phyloP scores from a whole-genome alignment of 2,888 invertebrate species.

The Danaus chrysippus region DNA sequence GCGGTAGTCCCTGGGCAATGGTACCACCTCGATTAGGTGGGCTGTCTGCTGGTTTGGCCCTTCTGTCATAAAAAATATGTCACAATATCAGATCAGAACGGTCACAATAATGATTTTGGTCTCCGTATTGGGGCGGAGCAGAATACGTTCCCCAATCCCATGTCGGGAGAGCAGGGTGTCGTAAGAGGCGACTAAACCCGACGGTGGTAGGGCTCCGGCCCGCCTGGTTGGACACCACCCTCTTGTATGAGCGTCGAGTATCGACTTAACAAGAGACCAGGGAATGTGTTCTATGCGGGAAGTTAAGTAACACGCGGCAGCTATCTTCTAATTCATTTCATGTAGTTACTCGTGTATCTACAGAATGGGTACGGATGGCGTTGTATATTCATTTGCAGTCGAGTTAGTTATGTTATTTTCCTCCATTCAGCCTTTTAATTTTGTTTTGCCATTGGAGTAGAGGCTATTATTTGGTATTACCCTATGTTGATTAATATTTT shows the following conservation, averaged over 20 bases:
- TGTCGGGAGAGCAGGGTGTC: slow-evolving; percentile 33
- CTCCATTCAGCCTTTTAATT: background rate
- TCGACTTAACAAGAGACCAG: slow-evolving; percentile 3
- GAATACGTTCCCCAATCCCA: slow-evolving; percentile 35
- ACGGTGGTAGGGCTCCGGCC: slow-evolving; percentile 32
- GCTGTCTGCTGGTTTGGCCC: too few species aligned
- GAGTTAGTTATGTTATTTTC: background rate
- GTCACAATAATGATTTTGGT: background rate
- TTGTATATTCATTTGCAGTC: slow-evolving; percentile 1
- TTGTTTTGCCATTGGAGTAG: slow-evolving; percentile 6
- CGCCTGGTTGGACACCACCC: slow-evolving; percentile 34
- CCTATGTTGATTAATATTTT: background rate
- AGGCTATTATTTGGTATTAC: slow-evolving; percentile 2
- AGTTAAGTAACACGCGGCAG: background rate
- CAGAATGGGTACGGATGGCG: background rate
- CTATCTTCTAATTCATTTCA: background rate
- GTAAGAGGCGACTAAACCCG: slow-evolving; percentile 35
- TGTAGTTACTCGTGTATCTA: slow-evolving; percentile 8
- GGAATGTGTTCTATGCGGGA: slow-evolving; percentile 1
- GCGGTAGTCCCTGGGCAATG: too few species aligned
- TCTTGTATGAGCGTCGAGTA: slow-evolving; percentile 19
- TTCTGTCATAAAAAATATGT: too few species aligned
- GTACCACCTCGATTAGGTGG: too few species aligned
- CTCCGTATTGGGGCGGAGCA: slow-evolving; percentile 35
- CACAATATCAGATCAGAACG: too few species aligned